Conservation (phyloP, 2,888 invertebrate genomes). For the Archips crataeganus region DNA sequence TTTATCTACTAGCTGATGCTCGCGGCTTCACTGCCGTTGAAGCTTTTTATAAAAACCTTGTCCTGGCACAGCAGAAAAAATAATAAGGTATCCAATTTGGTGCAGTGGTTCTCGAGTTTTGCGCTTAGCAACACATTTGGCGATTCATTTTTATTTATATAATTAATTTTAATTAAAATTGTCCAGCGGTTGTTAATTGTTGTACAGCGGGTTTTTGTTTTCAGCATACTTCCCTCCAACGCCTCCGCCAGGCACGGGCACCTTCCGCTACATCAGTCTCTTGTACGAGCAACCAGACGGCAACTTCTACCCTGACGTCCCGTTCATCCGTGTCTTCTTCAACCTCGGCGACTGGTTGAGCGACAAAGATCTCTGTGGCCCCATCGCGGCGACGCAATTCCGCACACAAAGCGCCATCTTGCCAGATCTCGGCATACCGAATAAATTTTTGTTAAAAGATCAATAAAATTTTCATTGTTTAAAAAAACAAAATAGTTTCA, state of each 20-base stretch:
- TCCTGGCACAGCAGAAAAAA: too few relatives aligned
- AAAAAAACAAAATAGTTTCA: too few relatives aligned
- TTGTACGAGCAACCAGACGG: neutral
- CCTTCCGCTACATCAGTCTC: neutral
- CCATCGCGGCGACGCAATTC: conserved; percentile 16
- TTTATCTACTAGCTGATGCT: too few relatives aligned
- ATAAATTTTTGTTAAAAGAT: neutral
- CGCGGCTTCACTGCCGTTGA: too few relatives aligned
- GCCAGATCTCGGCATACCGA: neutral
- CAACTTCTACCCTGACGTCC: conserved; percentile 4
- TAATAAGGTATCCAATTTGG: too few relatives aligned
- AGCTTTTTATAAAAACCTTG: too few relatives aligned
- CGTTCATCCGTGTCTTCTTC: conserved; percentile 1
- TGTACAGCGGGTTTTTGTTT: neutral
- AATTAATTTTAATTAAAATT: too few relatives aligned
- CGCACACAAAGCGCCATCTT: conserved; percentile 2
- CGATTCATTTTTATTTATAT: too few relatives aligned
- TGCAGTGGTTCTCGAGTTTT: too few relatives aligned
- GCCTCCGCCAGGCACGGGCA: neutral
- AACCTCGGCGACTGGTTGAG: neutral
- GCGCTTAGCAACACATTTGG: too few relatives aligned
- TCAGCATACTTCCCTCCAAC: too few relatives aligned
- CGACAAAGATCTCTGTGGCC: neutral
- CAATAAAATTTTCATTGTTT: neutral
- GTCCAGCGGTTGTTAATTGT: too few relatives aligned